phyloP scores from a whole-genome alignment of 2,113 vertebrate species.

The Heterotis niloticus region DNA sequence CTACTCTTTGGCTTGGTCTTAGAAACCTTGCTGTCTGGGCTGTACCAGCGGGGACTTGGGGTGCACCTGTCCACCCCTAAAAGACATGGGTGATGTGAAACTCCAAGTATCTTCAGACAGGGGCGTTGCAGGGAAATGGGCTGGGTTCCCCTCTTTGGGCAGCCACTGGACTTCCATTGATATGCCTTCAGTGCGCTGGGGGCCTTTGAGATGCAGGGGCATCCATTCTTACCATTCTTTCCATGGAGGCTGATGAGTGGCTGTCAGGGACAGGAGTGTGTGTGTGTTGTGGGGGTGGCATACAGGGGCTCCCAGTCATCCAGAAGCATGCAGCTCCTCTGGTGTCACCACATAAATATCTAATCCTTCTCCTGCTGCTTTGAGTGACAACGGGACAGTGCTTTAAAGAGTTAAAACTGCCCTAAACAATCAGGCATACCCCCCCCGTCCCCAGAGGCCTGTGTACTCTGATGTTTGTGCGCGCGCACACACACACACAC shows the following conservation, averaged over 20 bases:
- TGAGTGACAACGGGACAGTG: conserved; percentile 72
- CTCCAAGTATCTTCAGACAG: conserved; percentile 42
- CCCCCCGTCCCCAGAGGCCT: neutral
- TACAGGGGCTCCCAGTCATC: conserved; percentile 71
- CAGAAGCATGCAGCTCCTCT: conserved; percentile 72
- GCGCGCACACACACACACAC: neutral
- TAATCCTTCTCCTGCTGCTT: conserved; percentile 69
- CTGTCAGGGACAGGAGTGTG: conserved; percentile 40
- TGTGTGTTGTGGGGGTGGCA: conserved; percentile 66
- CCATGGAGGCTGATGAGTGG: too few relatives aligned
- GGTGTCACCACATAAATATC: conserved; percentile 68
- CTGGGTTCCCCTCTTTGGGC: conserved; percentile 75
- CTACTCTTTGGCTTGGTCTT: too few relatives aligned
- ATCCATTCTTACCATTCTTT: conserved; percentile 63
- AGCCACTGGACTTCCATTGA: conserved; percentile 80
- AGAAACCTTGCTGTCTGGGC: too few relatives aligned
- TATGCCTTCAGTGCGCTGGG: conserved; percentile 75
- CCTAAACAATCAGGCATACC: neutral
- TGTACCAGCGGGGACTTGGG: too few relatives aligned
- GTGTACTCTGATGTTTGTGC: neutral
- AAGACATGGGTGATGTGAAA: too few relatives aligned
- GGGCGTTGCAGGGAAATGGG: conserved; percentile 75
- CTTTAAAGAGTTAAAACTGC: conserved; percentile 50
- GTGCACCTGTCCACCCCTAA: too few relatives aligned
- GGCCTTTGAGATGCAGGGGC: conserved; percentile 85